These are phyloP conservation scores for Bolinopsis microptera DNA, from an alignment of 37 sponge, comb jelly and placozoan species.

Conservation along the genomic window DNA sequence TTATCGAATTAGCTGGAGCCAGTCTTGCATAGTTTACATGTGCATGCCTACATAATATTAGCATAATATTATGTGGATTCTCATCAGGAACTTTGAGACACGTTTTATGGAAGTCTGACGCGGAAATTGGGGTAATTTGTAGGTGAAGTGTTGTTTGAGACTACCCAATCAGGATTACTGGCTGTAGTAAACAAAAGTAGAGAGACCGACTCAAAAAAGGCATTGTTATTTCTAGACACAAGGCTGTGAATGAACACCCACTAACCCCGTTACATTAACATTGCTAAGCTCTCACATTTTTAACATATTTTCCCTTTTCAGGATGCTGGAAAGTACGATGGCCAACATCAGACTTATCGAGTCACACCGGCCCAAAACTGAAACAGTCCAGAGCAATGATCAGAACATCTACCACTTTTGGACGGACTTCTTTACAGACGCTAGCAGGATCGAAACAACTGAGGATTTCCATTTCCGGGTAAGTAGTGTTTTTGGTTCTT, in stretches of 20 bases:
- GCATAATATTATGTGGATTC: too few relatives aligned
- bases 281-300: not conserved
- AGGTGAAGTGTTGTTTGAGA: too few relatives aligned
- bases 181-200: too few relatives aligned
- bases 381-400: not conserved
- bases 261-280: too few relatives aligned
- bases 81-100: too few relatives aligned
- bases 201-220: too few relatives aligned
- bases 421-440: constrained; percentile 63
- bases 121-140: too few relatives aligned
- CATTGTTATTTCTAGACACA: too few relatives aligned
- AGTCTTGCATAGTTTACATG: not conserved
- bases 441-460: constrained; percentile 16
- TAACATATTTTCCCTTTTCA: not conserved
- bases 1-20: not conserved
- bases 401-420: constrained; percentile 55
- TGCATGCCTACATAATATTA: not conserved
- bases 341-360: constrained; percentile 37
- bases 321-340: constrained; percentile 64
- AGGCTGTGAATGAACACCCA: too few relatives aligned
- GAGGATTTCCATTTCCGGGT: constrained; percentile 43
- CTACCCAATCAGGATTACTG: too few relatives aligned
- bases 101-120: too few relatives aligned
- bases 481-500: too few relatives aligned
- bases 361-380: constrained; percentile 59